These are phyloP conservation scores for Meandrina meandrites DNA, from an alignment of 92 coral and sea anemone genomes.

Conservation along the genomic window DNA sequence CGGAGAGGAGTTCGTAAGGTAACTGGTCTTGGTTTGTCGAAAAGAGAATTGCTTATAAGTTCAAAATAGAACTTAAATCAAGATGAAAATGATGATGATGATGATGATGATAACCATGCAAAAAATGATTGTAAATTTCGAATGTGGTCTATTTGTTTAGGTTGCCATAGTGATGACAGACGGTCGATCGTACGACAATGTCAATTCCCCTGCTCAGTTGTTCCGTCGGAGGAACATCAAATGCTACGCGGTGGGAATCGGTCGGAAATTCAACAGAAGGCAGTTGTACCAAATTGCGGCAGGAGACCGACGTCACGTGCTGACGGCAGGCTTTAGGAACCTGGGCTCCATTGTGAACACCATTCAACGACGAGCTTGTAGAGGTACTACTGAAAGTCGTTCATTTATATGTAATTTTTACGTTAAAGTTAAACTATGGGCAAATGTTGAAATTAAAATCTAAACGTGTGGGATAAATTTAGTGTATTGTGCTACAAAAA, in stretches of 20 bases:
- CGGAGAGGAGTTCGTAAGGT: slow-evolving; percentile 62
- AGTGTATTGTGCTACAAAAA: neutral
- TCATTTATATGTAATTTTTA: neutral
- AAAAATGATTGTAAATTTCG: no score
- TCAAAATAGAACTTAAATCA: no score
- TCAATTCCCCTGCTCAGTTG: slow-evolving; percentile 43
- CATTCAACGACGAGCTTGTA: slow-evolving; percentile 64
- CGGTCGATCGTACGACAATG: slow-evolving; percentile 60
- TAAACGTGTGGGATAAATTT: neutral
- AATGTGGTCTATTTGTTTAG: neutral
- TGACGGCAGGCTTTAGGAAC: slow-evolving; percentile 55
- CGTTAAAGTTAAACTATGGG: no score
- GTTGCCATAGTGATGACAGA: slow-evolving; percentile 69
- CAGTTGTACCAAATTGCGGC: slow-evolving; percentile 64
- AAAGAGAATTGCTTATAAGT: no score
- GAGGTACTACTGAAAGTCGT: neutral
- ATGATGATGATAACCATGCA: neutral
- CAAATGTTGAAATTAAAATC: no score
- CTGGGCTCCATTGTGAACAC: slow-evolving; percentile 54
- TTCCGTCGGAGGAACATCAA: slow-evolving; percentile 56
- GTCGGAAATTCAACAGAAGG: slow-evolving; percentile 29
- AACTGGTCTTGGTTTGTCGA: neutral
- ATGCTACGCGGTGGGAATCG: slow-evolving; percentile 75
- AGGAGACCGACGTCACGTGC: slow-evolving; percentile 57
- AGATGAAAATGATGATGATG: neutral